Base-by-base conservation (phyloP, 2,113 vertebrate genomes). In the Melanerpes formicivorus region DNA sequence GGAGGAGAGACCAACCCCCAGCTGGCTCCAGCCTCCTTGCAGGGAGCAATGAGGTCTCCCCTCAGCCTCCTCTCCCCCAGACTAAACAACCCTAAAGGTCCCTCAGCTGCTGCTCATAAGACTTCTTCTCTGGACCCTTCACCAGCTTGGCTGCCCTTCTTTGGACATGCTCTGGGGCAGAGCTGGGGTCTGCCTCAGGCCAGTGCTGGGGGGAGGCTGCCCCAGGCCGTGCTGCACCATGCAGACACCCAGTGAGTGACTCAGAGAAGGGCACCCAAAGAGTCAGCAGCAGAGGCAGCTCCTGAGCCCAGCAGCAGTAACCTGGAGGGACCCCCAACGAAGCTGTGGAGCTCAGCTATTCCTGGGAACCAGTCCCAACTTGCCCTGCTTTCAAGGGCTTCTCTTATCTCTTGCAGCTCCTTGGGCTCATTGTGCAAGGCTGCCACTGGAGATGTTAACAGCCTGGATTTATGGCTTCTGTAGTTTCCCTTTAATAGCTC, bases 401-500 rank as follows among this genome's bases (percentile, higher is more conserved):
- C 91, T 93, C 95, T 96, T 90, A 93, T 89, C 94, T 93, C 37
- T 18, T 13, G 90, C 55, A 66, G 93, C 74, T 60, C 70, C 92
- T 78, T 3, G n/a, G 91, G 87, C 87, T 83, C 60, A 10, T 94
- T 95, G 95, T 87, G 94, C 81, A 97, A 96, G 88, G 89, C 84
- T 37, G 62, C 94, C 95, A 48, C 32, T 72, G 87, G 87, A 97
- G 93, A 94, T 54, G 94, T 88, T 88, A 64, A 30, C 94, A 92
- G 94, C 84, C 86, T 78, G 91, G 89, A 92, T 93, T 92, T 93
- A 94, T 23, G 89, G 75, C 74, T 93, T 93, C 92, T 95, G 96
- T 96, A 93, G 84, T 97, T 97, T 94, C 95, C 94, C 94, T 97
- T 96, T 96, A 93, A 95, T 97, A 94, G 96, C 95, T 94, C 95